Base-by-base conservation (phyloP, 2,888 invertebrate genomes). In the Operophtera brumata region DNA sequence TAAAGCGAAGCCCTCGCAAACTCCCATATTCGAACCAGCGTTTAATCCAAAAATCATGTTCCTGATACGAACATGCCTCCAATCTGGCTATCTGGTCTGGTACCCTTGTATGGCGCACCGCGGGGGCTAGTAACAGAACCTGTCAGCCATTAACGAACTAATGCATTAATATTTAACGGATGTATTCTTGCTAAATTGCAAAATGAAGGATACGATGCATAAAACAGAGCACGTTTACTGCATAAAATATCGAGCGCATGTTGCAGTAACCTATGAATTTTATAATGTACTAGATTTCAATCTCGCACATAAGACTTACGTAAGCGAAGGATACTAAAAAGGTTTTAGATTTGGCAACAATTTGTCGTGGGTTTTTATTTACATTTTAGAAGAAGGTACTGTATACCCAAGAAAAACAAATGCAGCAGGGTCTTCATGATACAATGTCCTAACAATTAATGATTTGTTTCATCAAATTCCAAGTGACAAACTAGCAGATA, bases 151-250 rank as follows among this genome's bases (percentile, higher is more conserved):
- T 56, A 48, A 52, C 47, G 51, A 52, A 56, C 56, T 44, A 25
- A 43, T 42, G 9, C 56, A 56, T 56, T 56, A 52, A 56, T 56
- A 56, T 56, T 51, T 56, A 56, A 50, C 47, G 51, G 56, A 56
- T 52, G 51, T 47, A 20, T 55, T 40, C 51, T 28, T 39, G 47
- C 43, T 47, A 56, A 56, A 56, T 56, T 56, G 56, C 47, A 47
- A 56, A 56, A 56, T 56, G 51, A 50, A 49, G 46, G 43, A 51
- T 47, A 36, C 43, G 55, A 47, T 54, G 46, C 50, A 50, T 56
- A 51, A 56, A 47, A 44, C 55, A 51, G 43, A 44, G 56, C 56
- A 51, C 56, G 56, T 52, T 51, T 35, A 9, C 14, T 9, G n/a
- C n/a, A 32, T 13, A 41, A 26, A 37, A 6, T 12, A 13, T n/a